A percentile compares a stretch with the other conserved stretches of the same genome.
Conservation (phyloP, 2,888 invertebrate genomes). For the Pterobdella sp. region DNA sequence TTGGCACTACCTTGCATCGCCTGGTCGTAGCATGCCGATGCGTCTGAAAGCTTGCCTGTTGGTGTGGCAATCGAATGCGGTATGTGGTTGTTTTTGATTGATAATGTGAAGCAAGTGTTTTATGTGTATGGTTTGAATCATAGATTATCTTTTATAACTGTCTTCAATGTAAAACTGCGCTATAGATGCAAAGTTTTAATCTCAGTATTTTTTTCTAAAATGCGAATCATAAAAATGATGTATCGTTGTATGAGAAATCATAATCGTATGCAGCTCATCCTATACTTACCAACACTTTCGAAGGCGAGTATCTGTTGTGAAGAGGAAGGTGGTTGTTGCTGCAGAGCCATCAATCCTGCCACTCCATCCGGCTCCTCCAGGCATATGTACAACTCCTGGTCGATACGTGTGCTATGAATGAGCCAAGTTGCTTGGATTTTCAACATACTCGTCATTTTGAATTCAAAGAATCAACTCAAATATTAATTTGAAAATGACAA, state of each 20-base stretch:
- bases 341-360: conserved; percentile 66
- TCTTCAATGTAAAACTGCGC: neutral
- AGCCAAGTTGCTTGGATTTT: too few relatives aligned
- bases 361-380: conserved; percentile 85
- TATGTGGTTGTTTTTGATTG: neutral
- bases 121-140: neutral
- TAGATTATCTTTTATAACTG: neutral
- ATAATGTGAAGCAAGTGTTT: neutral
- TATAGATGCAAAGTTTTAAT: too few relatives aligned
- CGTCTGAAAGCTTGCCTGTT: conserved; percentile 58
- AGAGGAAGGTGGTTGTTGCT: conserved; percentile 67
- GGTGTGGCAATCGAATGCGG: neutral
- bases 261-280: neutral
- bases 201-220: too few relatives aligned
- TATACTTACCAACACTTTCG: conserved; percentile 70
- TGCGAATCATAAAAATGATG: neutral
- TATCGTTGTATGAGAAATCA: neutral
- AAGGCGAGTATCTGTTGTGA: conserved; percentile 75
- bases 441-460: too few relatives aligned
- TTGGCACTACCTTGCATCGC: conserved; percentile 59
- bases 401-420: neutral
- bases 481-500: too few relatives aligned
- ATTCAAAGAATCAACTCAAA: too few relatives aligned
- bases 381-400: conserved; percentile 71
- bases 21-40: conserved; percentile 77